Percentiles rank a stretch among this genome's conserved stretches.
phyloP scores from a whole-genome alignment of 2,888 invertebrate genomes.

The Caenorhabditis japonica region DNA sequence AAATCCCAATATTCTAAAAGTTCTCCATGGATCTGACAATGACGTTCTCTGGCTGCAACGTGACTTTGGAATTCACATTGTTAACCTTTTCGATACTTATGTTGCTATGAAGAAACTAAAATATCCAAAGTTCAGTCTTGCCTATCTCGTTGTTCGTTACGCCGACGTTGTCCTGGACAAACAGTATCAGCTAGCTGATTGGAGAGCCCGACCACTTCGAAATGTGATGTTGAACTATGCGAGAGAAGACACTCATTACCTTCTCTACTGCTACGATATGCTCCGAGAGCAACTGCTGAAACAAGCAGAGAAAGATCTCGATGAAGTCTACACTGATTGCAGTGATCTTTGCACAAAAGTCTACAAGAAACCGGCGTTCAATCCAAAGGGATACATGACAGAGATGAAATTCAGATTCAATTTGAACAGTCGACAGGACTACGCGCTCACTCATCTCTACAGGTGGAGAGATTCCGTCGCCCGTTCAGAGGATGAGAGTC shows the following conservation, averaged over 20 bases:
- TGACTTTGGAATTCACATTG: conserved; percentile 93
- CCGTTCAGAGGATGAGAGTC: conserved; percentile 90
- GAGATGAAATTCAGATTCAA: conserved; percentile 83
- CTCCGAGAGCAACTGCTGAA: conserved; percentile 83
- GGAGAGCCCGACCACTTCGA: conserved; percentile 89
- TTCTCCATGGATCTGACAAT: conserved; percentile 90
- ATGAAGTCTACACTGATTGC: conserved; percentile 85
- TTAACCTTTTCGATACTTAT: conserved; percentile 94
- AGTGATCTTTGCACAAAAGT: conserved; percentile 84
- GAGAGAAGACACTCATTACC: conserved; percentile 92
- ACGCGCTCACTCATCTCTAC: conserved; percentile 86
- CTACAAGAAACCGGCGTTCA: conserved; percentile 86
- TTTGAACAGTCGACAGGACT: conserved; percentile 82
- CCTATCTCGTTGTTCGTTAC: conserved; percentile 82
- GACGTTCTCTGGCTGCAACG: conserved; percentile 95
- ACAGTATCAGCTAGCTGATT: conserved; percentile 92
- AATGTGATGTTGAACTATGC: conserved; percentile 88
- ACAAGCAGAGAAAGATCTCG: conserved; percentile 81
- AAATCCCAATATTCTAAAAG: conserved; percentile 90
- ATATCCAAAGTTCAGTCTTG: conserved; percentile 79
- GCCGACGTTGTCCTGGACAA: conserved; percentile 85
- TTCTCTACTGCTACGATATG: conserved; percentile 88
- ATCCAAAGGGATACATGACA: conserved; percentile 84
- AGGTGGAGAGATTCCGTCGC: conserved; percentile 90
- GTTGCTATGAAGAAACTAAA: conserved; percentile 64